Evolutionary conservation across 92 coral and sea anemone genomes (phyloP).

Genomic region (Actinostola sp.): DNA sequence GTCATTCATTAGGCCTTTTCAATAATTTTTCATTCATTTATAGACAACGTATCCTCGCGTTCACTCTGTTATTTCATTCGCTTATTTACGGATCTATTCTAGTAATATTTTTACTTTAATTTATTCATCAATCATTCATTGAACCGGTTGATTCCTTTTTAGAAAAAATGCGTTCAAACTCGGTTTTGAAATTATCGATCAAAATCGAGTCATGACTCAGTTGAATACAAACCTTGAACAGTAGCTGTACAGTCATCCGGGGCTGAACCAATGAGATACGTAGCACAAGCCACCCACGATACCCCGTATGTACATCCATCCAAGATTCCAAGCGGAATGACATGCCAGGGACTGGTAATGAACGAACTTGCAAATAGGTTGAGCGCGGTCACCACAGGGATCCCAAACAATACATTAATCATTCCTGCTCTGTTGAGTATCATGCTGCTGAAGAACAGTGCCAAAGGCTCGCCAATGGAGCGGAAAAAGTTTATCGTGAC

Average conservation of each 20-base stretch:
- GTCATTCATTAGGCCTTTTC: too few species aligned
- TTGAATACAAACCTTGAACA: constrained; percentile 64
- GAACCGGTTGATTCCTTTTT: too few species aligned
- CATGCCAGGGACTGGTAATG: constrained; percentile 75
- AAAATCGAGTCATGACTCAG: neutral
- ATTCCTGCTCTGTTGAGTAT: constrained; percentile 70
- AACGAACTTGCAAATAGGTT: constrained; percentile 78
- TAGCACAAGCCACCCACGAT: constrained; percentile 78
- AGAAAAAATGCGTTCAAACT: too few species aligned
- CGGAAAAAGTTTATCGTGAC: constrained; percentile 72
- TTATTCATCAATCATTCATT: too few species aligned
- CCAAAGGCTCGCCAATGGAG: constrained; percentile 84
- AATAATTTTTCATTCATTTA: too few species aligned
- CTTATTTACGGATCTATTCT: too few species aligned
- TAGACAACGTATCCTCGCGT: too few species aligned
- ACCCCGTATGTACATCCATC: constrained; percentile 73
- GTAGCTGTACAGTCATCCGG: constrained; percentile 77
- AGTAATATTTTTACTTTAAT: too few species aligned
- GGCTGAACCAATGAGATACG: constrained; percentile 70
- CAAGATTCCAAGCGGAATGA: constrained; percentile 72
- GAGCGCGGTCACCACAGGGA: constrained; percentile 57
- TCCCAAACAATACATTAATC: constrained; percentile 74
- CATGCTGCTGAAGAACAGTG: constrained; percentile 77
- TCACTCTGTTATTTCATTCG: too few species aligned
- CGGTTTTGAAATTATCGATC: too few species aligned